phyloP scores from a whole-genome alignment of 2,797 vertebrate genomes.

The Pangasius macronema region DNA sequence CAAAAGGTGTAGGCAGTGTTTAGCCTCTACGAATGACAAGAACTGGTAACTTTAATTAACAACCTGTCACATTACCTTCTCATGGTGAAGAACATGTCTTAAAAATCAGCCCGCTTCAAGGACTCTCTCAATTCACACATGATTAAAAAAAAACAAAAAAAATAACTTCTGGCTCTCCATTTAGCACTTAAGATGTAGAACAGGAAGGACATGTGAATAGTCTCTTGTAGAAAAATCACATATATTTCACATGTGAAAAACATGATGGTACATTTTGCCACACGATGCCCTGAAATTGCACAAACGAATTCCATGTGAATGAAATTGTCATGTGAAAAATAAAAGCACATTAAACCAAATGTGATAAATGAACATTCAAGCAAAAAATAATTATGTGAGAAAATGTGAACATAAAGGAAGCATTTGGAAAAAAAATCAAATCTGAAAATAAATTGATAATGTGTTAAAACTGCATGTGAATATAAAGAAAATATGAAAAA shows the following conservation, averaged over 20 bases:
- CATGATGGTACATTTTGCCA: neutral
- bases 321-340: slow-evolving; percentile 3
- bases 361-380: neutral
- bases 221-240: neutral
- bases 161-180: slow-evolving; percentile 33
- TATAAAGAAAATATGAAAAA: neutral
- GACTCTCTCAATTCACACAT: slow-evolving; percentile 58
- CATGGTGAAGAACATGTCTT: slow-evolving; percentile 57
- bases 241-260: neutral
- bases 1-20: slow-evolving; percentile 57
- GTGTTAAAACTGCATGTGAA: neutral
- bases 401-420: neutral
- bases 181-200: slow-evolving; percentile 6
- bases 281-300: neutral
- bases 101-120: slow-evolving; percentile 58
- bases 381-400: neutral
- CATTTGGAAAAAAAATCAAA: too few relatives aligned
- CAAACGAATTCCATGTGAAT: neutral
- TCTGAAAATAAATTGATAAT: neutral
- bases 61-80: slow-evolving; percentile 64
- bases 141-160: slow-evolving; percentile 63
- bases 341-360: neutral
- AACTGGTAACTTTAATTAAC: slow-evolving; percentile 65
- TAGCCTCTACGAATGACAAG: slow-evolving; percentile 60
- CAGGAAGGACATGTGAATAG: slow-evolving; percentile 4